Evolutionary conservation across 2,797 vertebrate genomes (phyloP).

Genomic region (Lycodopsis pacificus): DNA sequence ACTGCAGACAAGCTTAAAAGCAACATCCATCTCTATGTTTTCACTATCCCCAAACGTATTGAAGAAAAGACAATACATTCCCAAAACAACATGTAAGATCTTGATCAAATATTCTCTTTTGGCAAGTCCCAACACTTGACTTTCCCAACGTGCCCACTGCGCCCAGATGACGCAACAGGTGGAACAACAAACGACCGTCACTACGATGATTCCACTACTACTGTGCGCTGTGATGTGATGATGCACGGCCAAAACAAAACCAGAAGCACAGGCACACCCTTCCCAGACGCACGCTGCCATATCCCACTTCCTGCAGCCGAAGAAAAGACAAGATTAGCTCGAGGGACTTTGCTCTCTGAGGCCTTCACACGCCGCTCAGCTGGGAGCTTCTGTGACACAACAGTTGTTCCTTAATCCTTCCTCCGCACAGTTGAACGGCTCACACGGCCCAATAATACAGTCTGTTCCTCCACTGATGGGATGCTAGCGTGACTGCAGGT

Average conservation of each 20-base stretch:
- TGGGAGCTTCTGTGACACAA: constrained; percentile 60
- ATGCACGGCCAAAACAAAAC: constrained; percentile 44
- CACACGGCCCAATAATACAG: constrained; percentile 33
- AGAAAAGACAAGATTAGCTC: constrained; percentile 65
- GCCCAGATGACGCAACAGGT: constrained; percentile 60
- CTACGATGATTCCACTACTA: constrained; percentile 40
- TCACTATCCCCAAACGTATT: not conserved
- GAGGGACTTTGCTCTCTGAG: constrained; percentile 62
- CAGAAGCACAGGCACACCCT: constrained; percentile 64
- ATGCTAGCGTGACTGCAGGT: constrained; percentile 16
- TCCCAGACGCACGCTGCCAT: constrained; percentile 50
- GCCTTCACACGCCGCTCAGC: constrained; percentile 61
- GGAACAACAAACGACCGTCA: constrained; percentile 26
- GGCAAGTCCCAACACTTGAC: constrained; percentile 22
- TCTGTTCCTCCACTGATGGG: not conserved
- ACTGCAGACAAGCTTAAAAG: not conserved
- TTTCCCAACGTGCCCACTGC: constrained; percentile 13
- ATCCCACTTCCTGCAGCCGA: constrained; percentile 68
- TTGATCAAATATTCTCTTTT: not conserved
- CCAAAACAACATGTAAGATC: not conserved
- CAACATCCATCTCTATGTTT: not conserved
- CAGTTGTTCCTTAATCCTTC: constrained; percentile 63
- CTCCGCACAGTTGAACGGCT: constrained; percentile 60
- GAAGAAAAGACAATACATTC: not conserved
- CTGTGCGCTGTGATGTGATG: constrained; percentile 28